Evolutionary conservation across 2,888 invertebrate genomes (phyloP), one percentile per base, ranked within the genome.

Genomic region (Eupithecia vulgata): DNA sequence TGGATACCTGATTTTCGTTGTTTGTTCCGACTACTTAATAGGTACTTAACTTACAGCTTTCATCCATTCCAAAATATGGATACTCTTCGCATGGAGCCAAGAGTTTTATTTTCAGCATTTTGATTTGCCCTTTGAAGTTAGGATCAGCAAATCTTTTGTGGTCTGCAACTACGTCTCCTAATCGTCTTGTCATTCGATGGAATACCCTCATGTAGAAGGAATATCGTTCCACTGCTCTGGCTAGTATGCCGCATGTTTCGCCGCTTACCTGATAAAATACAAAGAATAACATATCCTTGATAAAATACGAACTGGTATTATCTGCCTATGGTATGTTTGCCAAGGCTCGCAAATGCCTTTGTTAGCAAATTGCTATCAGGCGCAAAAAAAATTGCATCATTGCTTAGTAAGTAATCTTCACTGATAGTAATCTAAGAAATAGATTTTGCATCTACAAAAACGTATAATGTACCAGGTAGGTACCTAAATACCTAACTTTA

Each of bases 31-130:
- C 42, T 10, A 42, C 42, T 42, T 45, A 1, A 17, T 15, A 45
- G 1, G 5, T 45, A 45, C 13, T 7, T 17, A n/a, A 88, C 96
- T 95, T 94, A 97, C 97, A 98, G 80, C 95, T 95, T 91, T 98
- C 98, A 85, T 97, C 95, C 96, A 97, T 97, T 67, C 95, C 88
- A 48, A 96, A 90, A 76, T 95, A 89, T 0, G 98, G 98, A 82
- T 95, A 95, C 0, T 91, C 90, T 82, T 96, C 95, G 86, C 98
- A 98, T 0, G 95, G 89, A 8, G 91, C 87, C 34, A 87, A 90
- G 67, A 97, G 88, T 48, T 95, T 87, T 0, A 98, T 92, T 17
- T 92, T 84, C 17, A 97, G 83, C 21, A 87, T 81, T 15, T 87
- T 85, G n/a, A 97, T 59, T 4, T 64, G 68, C 0, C 84, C 86